Evolutionary conservation across 2,888 invertebrate species (phyloP), one percentile per base, ranked within the genome.

Genomic region (Leistus spinibarbis): DNA sequence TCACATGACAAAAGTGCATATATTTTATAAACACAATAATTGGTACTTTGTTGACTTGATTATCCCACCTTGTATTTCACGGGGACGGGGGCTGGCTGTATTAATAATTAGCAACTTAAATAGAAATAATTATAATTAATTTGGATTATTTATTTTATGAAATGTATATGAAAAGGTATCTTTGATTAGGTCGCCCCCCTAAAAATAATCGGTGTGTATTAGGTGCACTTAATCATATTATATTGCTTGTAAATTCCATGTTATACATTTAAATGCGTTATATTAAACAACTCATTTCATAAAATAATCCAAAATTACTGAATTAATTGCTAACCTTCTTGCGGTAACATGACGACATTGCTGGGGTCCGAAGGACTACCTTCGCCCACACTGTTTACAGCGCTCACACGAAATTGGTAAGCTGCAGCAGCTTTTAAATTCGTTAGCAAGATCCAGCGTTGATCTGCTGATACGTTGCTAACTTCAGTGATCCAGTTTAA

Each of bases 371-470:
- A 97, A 1, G 96, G 91, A 0, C 94, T 92, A 2, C 99, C 98
- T 83, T 98, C 96, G 0, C 99, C 99, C 0, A 98, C 97, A 67
- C 94, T 93, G 86, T 99, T 99, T 10, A 97, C 94, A 13, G 99
- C 97, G 78, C 95, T 95, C n/a, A 99, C 95, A 77, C 98, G 89
- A 86, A 99, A 99, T 85, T 98, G 97, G 85, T 99, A 99, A 0
- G 95, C 93, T 0, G 96, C 94, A 0, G 98, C 97, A 0, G 99
- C 98, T 85, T 96, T 96, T 65, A 99, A 87, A 82, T 94, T 94
- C 57, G 92, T 92, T 66, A 98, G 87, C 54, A 96, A 85, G 10
- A 94, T 90, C 92, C 93, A 95, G 65, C 95, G 91, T 79, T 92
- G 91, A 69, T 89, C 89, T 2, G 94, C 90, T 0, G 95, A 94